Evolutionary conservation across 2,113 vertebrate genomes (phyloP), one percentile per base, ranked within the genome.

Genomic region (Prionailurus bengalensis): DNA sequence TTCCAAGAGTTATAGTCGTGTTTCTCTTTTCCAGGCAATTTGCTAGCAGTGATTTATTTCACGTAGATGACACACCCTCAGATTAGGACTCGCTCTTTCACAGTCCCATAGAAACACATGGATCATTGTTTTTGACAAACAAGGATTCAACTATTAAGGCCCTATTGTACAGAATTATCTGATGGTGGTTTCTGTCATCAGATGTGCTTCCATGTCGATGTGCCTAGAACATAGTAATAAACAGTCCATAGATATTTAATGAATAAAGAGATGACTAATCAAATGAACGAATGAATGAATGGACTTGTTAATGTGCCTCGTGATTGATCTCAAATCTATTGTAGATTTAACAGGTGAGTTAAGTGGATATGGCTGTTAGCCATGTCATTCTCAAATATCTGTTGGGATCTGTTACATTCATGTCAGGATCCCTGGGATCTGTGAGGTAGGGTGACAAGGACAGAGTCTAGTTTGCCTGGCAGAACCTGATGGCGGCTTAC

Each of bases 1-100:
- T 94, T 94, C 88, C 94, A 91, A 83, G 97, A 66, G 91, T 97
- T 66, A 88, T 80, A 90, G 55, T 96, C 91, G 97, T 93, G 58
- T 92, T 98, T 93, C 79, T 98, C 88, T 84, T 96, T 85, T 83
- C 61, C 95, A 97, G 51, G 61, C 71, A 23, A 45, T 78, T 91
- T 42, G 12, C 31, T 71, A 42, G 23, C n/a, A 61, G 65, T 82
- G 53, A 84, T 65, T 39, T 85, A 33, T 66, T 87, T 89, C 51
- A 27, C 12, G 2, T 65, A 42, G 8, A 36, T 45, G 31, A 19
- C 10, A 2, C 45, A 5, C 13, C 42, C 14, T 92, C 15, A 14
- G 7, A 58, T 42, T 53, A 73, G 45, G 39, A 92, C 42, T 48
- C 9, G 39, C 9, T 95, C 51, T 86, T 89, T 61, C 71, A 82